These are phyloP conservation scores for Erythrolamprus reginae DNA, from an alignment of 2,113 vertebrate species.

Conservation along the genomic window DNA sequence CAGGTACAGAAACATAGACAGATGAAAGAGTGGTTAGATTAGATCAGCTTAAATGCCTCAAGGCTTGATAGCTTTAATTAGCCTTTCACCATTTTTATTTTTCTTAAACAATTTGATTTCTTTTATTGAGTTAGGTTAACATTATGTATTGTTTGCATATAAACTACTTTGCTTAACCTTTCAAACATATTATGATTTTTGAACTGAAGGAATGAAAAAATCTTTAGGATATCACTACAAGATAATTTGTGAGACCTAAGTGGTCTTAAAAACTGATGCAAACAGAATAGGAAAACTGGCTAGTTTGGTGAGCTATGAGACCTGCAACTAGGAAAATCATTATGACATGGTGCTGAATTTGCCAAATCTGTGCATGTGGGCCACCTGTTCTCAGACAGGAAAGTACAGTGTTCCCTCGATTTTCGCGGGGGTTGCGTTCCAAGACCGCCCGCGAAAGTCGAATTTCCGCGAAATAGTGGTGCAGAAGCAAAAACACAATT, in stretches of 20 bases:
- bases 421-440: too few species aligned
- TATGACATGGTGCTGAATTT: background rate
- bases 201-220: background rate
- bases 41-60: constrained; percentile 8
- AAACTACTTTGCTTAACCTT: background rate
- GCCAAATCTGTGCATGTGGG: background rate
- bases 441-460: too few species aligned
- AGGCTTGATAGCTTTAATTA: constrained; percentile 5
- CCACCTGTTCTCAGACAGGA: background rate
- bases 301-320: background rate
- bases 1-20: too few species aligned
- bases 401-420: too few species aligned
- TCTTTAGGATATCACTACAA: background rate
- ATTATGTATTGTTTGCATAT: background rate
- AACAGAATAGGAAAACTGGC: background rate
- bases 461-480: too few species aligned
- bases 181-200: background rate
- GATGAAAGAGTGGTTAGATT: constrained; percentile 32
- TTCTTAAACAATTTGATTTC: constrained; percentile 21
- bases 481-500: too few species aligned
- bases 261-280: background rate
- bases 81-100: background rate
- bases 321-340: background rate
- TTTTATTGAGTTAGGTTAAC: background rate
- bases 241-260: background rate